Base-by-base conservation (phyloP, 2,113 vertebrate genomes). In the Cettia cetti region DNA sequence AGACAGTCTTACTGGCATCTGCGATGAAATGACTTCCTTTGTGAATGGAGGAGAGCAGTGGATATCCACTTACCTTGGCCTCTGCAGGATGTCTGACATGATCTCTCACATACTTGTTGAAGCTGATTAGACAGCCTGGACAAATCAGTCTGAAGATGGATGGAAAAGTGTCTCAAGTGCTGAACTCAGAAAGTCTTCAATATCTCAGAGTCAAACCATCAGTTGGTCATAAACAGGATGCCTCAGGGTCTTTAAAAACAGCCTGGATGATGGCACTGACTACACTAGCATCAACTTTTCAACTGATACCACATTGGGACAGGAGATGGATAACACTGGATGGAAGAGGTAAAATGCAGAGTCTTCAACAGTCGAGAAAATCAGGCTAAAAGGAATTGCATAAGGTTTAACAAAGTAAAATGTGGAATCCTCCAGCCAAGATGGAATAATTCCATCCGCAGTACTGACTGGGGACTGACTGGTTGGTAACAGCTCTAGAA, bases 281-380 rank as follows among this genome's bases (percentile, higher is more conserved):
- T 47, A 39, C 5, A 16, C 1, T 39, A 13, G 37, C 13, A n/a
- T 7, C 27, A 61, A 0, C 5, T 61, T 74, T 77, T 35, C 45
- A 83, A 61, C 3, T 37, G 16, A 57, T 1, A 57, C 10, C 7
- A 10, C 5, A 9, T 0, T 83, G 45, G 12, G 6, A 74, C 24
- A 79, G 72, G 23, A 68, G 10, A 33, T 18, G 57, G 30, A 4
- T 35, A 65, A 42, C 33, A 35, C 8, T 56, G 30, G 12, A 13
- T 30, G 6, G 19, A 89, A 74, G 14, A 89, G 33, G 9, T 61
- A 77, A 92, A 88, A 85, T 49, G 15, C 2, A 47, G 21, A 76
- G 18, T 16, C 20, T 10, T 54, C 0, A 1, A 30, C 6, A 75
- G 16, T 13, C 0, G 8, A 49, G 28, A 59, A 89, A 64, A 76